These are phyloP conservation scores for Ciconia nigra DNA, from an alignment of 2,797 vertebrate genomes.

Conservation along the genomic window DNA sequence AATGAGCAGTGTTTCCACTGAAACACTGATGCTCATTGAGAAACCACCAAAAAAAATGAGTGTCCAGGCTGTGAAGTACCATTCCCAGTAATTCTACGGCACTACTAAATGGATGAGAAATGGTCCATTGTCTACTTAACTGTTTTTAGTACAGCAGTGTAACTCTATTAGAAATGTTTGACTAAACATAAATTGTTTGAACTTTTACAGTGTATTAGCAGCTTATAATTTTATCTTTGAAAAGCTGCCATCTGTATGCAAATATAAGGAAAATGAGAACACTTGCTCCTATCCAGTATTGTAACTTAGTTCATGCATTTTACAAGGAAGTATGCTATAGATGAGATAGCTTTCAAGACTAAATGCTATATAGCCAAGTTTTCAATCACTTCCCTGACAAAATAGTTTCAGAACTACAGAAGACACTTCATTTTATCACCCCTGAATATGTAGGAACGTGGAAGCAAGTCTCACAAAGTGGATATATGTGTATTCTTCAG, in stretches of 20 bases:
- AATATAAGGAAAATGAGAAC: background rate
- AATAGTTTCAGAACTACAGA: background rate
- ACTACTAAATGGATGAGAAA: background rate
- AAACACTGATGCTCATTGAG: background rate
- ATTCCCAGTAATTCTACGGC: background rate
- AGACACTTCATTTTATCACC: background rate
- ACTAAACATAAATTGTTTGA: conserved; percentile 4
- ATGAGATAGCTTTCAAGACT: background rate
- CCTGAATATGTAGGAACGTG: background rate
- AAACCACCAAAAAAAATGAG: background rate
- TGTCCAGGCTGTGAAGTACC: background rate
- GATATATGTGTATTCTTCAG: background rate
- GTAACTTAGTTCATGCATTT: background rate
- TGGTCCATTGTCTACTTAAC: background rate
- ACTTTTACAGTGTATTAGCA: conserved; percentile 9
- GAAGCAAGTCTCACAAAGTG: background rate
- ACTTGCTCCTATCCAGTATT: background rate
- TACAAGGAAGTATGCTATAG: background rate
- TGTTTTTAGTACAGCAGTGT: background rate
- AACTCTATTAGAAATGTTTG: background rate
- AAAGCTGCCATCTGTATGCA: conserved; percentile 6
- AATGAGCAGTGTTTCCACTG: background rate
- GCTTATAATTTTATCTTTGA: conserved; percentile 28
- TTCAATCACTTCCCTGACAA: background rate
- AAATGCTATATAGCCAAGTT: background rate